phyloP scores from a whole-genome alignment of 2,888 invertebrate species.

The Polylopha cassiicola region DNA sequence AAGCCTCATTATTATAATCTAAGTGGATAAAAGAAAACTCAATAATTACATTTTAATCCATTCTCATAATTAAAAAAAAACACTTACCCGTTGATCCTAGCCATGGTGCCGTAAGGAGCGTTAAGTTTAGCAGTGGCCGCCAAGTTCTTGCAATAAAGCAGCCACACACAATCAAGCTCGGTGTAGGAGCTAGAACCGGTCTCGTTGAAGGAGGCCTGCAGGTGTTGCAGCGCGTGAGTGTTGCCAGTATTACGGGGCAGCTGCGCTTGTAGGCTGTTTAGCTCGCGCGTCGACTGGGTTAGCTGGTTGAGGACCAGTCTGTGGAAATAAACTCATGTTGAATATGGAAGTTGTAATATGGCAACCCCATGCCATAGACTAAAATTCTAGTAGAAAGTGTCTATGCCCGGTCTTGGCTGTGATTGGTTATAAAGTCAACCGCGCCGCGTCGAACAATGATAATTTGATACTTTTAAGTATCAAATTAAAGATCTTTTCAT shows the following conservation, averaged over 20 bases:
- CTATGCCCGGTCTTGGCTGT: too few species aligned
- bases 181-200: conserved; percentile 39
- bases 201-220: conserved; percentile 40
- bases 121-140: conserved; percentile 69
- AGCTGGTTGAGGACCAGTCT: conserved; percentile 54
- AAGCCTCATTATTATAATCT: too few species aligned
- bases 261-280: conserved; percentile 46
- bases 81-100: conserved; percentile 78
- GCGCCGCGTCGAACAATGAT: too few species aligned
- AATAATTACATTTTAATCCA: too few species aligned
- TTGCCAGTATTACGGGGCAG: conserved; percentile 57
- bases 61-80: too few species aligned
- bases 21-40: too few species aligned
- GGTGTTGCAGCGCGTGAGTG: conserved; percentile 54
- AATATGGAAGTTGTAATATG: not conserved
- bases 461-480: too few species aligned
- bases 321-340: conserved; percentile 26
- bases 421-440: too few species aligned
- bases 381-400: too few species aligned
- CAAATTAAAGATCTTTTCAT: too few species aligned
- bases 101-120: conserved; percentile 76
- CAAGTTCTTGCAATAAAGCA: conserved; percentile 76
- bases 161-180: conserved; percentile 77
- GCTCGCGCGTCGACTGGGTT: conserved; percentile 39
- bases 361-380: too few species aligned